Evolutionary conservation across 2,797 vertebrate genomes (phyloP).

Genomic region (Leptatherina wallacei): DNA sequence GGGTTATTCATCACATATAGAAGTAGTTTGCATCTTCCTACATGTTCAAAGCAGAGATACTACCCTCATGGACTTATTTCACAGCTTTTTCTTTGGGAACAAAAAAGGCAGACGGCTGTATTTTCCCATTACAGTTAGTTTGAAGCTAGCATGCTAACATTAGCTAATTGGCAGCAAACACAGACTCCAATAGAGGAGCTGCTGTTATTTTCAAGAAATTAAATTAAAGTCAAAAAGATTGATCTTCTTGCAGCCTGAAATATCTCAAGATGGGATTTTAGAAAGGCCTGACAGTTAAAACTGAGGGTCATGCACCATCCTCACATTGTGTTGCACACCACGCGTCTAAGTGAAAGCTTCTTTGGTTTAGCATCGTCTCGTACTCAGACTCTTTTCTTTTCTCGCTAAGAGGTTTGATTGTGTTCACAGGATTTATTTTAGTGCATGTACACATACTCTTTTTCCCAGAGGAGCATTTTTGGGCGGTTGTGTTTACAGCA

Average conservation of each 20-base stretch:
- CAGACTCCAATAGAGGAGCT: not conserved
- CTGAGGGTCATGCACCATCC: not conserved
- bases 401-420: constrained; percentile 17
- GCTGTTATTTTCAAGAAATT: not conserved
- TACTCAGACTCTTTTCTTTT: constrained; percentile 11
- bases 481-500: constrained; percentile 32
- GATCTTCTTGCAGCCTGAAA: not conserved
- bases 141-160: not conserved
- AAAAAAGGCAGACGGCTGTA: not conserved
- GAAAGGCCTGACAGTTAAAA: constrained; percentile 7
- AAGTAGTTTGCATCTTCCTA: not conserved
- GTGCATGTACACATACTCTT: not conserved
- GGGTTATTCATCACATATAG: not conserved
- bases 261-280: not conserved
- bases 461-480: constrained; percentile 32
- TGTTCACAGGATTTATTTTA: constrained; percentile 26
- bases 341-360: constrained; percentile 11
- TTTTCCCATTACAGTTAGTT: not conserved
- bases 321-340: constrained; percentile 4
- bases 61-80: too few species aligned
- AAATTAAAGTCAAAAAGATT: constrained; percentile 2
- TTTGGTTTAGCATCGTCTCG: constrained; percentile 31
- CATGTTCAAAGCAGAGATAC: too few species aligned
- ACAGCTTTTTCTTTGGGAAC: not conserved
- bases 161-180: not conserved